Percentiles rank a stretch among this genome's conserved stretches.
These are phyloP conservation scores for Epizoanthus scotinus DNA, from an alignment of 92 coral and sea anemone species.

Conservation along the genomic window DNA sequence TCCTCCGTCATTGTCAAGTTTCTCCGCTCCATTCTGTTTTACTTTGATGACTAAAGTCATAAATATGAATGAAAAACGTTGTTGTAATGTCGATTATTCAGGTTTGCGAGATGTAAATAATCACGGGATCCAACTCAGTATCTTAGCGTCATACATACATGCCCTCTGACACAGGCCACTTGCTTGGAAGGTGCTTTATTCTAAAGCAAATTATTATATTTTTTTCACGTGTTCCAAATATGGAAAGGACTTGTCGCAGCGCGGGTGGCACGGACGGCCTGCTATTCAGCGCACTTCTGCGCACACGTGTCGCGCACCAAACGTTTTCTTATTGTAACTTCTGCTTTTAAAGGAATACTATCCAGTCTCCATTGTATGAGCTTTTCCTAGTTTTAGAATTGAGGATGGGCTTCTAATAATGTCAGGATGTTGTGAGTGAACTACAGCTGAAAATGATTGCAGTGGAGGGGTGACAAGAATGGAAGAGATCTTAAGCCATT, in stretches of 20 bases:
- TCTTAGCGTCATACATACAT: slow-evolving; percentile 3
- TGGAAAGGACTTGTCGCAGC: slow-evolving; percentile 25
- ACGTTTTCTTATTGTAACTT: slow-evolving; percentile 47
- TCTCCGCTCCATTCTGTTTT: too few species aligned
- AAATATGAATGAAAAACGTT: too few species aligned
- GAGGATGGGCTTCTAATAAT: neutral
- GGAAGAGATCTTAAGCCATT: slow-evolving; percentile 87
- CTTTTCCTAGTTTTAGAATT: neutral
- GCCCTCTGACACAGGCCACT: neutral
- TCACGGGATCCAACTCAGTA: slow-evolving; percentile 4
- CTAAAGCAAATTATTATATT: neutral
- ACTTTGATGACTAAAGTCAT: too few species aligned
- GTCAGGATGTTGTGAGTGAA: slow-evolving; percentile 23
- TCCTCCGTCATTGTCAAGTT: too few species aligned
- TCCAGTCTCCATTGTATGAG: neutral
- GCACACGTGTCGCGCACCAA: slow-evolving; percentile 81
- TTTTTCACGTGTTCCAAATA: slow-evolving; percentile 21
- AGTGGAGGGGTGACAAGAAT: slow-evolving; percentile 47
- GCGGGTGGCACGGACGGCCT: slow-evolving; percentile 26
- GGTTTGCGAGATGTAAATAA: neutral
- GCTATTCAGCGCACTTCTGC: slow-evolving; percentile 48
- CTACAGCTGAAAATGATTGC: neutral
- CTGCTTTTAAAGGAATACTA: slow-evolving; percentile 10
- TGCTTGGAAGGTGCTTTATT: slow-evolving; percentile 27
- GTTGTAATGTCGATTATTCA: neutral